Evolutionary conservation across 2,113 vertebrate genomes (phyloP).

Genomic region (Pseudopodoces humilis): DNA sequence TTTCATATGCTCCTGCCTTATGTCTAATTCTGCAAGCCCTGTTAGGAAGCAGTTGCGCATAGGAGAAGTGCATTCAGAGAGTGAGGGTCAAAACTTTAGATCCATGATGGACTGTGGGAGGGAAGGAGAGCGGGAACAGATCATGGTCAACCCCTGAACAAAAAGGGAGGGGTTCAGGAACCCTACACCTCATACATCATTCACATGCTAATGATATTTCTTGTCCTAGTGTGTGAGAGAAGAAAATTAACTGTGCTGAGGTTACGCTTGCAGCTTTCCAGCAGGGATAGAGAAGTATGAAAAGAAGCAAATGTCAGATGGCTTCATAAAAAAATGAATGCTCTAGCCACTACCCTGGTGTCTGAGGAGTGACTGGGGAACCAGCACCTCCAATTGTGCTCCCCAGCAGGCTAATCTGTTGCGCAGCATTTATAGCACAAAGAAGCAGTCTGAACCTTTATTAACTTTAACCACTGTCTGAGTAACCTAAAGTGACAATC

Average conservation of each 20-base stretch:
- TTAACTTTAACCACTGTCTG: not conserved
- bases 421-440: not conserved
- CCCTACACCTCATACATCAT: not conserved
- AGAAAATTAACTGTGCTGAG: not conserved
- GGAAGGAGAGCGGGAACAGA: not conserved
- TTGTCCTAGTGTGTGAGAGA: not conserved
- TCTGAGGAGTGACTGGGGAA: not conserved
- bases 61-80: not conserved
- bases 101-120: not conserved
- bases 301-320: not conserved
- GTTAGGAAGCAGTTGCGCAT: not conserved
- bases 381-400: not conserved
- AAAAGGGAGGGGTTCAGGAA: not conserved
- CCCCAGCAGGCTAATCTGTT: not conserved
- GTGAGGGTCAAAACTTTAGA: not conserved
- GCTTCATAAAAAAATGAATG: not conserved
- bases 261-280: not conserved
- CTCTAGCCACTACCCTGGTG: not conserved
- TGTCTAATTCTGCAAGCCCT: not conserved
- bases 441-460: not conserved
- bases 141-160: not conserved
- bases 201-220: not conserved
- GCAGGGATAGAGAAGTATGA: not conserved
- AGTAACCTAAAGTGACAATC: not conserved
- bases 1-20: slow-evolving; percentile 29